Conservation (phyloP, 2,113 vertebrate genomes). For the Alligator sinensis region DNA sequence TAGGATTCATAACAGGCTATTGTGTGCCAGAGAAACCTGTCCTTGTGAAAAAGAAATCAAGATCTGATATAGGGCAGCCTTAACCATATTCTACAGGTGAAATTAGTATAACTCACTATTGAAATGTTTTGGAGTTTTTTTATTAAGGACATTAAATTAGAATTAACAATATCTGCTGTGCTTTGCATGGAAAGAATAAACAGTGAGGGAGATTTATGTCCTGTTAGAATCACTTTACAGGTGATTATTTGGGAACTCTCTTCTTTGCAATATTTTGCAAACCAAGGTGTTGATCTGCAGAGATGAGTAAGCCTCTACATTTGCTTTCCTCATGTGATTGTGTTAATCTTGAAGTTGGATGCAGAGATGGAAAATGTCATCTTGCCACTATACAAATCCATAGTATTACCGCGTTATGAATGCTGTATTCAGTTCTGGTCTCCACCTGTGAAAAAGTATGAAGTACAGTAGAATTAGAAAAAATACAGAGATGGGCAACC, state of each 20-base stretch:
- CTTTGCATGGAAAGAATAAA: not conserved
- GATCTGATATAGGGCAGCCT: no score
- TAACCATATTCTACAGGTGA: not conserved
- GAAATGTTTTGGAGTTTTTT: not conserved
- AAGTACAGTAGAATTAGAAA: no score
- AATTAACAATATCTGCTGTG: rapidly evolving
- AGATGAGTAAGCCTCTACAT: rapidly evolving
- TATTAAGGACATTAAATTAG: not conserved
- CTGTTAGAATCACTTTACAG: rapidly evolving
- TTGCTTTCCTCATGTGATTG: not conserved
- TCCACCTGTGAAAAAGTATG: no score
- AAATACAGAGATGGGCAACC: no score
- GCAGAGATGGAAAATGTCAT: no score
- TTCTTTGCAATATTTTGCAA: not conserved
- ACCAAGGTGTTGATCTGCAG: rapidly evolving
- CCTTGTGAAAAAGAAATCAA: no score
- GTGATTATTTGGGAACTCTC: rapidly evolving
- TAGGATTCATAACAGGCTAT: no score
- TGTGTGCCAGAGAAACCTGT: no score
- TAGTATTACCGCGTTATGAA: no score
- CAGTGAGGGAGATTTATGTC: not conserved
- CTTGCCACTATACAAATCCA: no score
- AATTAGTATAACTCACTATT: not conserved
- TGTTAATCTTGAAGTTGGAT: no score
- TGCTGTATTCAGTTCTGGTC: no score